phyloP scores from a whole-genome alignment of 1,140 invertebrate genomes.

The Lerema accius region DNA sequence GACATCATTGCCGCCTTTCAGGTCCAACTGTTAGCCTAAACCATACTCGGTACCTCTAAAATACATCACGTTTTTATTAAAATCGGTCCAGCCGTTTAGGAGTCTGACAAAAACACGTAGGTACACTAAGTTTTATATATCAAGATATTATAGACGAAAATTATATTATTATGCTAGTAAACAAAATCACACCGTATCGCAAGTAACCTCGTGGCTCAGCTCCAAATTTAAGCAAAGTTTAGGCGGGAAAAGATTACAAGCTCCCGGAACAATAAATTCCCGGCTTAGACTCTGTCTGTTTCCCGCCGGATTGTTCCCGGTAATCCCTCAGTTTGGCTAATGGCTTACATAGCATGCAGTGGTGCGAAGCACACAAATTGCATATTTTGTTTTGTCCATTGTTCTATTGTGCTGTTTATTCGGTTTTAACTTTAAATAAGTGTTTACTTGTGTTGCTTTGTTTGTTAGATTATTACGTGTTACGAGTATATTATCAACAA shows the following conservation, averaged over 20 bases:
- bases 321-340: constrained; percentile 48
- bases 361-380: constrained; percentile 22
- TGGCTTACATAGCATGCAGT: constrained; percentile 41
- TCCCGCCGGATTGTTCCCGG: constrained; percentile 41
- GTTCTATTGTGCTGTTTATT: constrained; percentile 7
- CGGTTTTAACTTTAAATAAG: too few species aligned
- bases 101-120: too few species aligned
- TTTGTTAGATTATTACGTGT: too few species aligned
- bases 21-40: too few species aligned
- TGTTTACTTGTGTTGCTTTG: too few species aligned
- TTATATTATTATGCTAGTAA: not conserved
- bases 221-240: constrained; percentile 19
- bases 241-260: constrained; percentile 17
- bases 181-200: not conserved
- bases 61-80: too few species aligned
- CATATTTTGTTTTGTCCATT: constrained; percentile 27
- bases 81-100: too few species aligned
- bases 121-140: too few species aligned
- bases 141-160: too few species aligned
- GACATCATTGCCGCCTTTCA: too few species aligned
- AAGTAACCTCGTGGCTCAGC: not conserved
- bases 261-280: constrained; percentile 31
- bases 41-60: too few species aligned
- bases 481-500: too few species aligned
- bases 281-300: constrained; percentile 38